phyloP scores from a whole-genome alignment of 2,797 vertebrate species.

The Aeoliscus strigatus region DNA sequence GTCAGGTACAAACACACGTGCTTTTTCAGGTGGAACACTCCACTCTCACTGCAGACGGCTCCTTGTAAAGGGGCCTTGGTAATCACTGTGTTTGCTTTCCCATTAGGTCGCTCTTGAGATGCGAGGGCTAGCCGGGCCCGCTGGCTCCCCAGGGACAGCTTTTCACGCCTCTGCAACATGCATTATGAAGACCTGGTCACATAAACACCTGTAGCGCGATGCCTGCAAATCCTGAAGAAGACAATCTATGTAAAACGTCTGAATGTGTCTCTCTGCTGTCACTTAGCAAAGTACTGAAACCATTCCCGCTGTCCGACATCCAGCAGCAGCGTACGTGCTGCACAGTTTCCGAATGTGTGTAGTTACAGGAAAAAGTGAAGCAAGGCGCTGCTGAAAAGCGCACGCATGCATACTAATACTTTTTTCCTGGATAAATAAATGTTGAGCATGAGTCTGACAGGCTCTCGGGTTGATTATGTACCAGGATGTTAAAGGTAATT shows the following conservation, averaged over 20 bases:
- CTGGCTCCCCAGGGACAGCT: constrained; percentile 61
- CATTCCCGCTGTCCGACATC: constrained; percentile 1
- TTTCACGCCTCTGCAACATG: constrained; percentile 59
- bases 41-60: constrained; percentile 52
- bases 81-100: constrained; percentile 76
- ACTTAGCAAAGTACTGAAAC: constrained; percentile 28
- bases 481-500: constrained; percentile 22
- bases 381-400: constrained; percentile 18
- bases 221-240: constrained; percentile 6
- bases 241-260: constrained; percentile 5
- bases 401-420: constrained; percentile 9
- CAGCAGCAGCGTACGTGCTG: constrained; percentile 23
- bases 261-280: constrained; percentile 4
- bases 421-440: constrained; percentile 19
- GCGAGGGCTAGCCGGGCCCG: constrained; percentile 60
- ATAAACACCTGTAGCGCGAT: constrained; percentile 50
- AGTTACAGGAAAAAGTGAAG: constrained; percentile 24
- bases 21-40: constrained; percentile 46
- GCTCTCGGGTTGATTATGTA: constrained; percentile 9
- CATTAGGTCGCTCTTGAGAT: constrained; percentile 73
- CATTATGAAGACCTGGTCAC: constrained; percentile 52
- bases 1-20: constrained; percentile 5
- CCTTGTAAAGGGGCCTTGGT: constrained; percentile 60
- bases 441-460: constrained; percentile 5
- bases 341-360: constrained; percentile 19